Base-by-base conservation (phyloP, 2,888 invertebrate genomes). In the Steinernema hermaphroditum region DNA sequence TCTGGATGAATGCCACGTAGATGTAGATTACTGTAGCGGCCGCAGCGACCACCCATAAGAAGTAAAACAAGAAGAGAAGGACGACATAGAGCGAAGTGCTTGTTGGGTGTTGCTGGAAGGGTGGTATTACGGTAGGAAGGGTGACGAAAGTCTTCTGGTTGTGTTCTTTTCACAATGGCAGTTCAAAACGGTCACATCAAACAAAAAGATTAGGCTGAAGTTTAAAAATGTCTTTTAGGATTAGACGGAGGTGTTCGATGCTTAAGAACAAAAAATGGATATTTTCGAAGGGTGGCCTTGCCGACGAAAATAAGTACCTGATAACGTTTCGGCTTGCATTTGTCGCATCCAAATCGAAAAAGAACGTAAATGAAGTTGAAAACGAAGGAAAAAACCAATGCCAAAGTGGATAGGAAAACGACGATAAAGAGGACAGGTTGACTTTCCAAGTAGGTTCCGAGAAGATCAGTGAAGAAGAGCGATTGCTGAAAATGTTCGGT, bases 311-410 rank as follows among this genome's bases (percentile, higher is more conserved):
- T n/a, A 29, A 29, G 12, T 62, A 32, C 62, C 62, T 62, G 62
- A 16, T 62, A 62, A 32, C 62, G 29, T 32, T 62, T 62, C 29
- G 29, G 4, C 27, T 62, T 62, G 32, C 62, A 62, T 62, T 62
- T 62, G 34, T 62, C 32, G 29, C 1, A 62, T 14, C 62, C 62
- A 32, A 62, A 32, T 22, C 62, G 62, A 32, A 16, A 24, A 9
- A 62, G 14, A 6, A 62, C 32, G 34, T 32, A 62, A 6, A 62
- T 2, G 19, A 24, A 32, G 32, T 62, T 62, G 19, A n/a, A 62
- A 14, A 32, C 62, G 32, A 29, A 12, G 1, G 62, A 62, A 34
- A 62, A 14, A 8, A 62, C 29, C 62, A 62, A 29, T 32, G 29
- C 16, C 32, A 62, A n/a, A 1, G 29, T 14, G 2, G 62, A 2